phyloP scores from a whole-genome alignment of 2,888 invertebrate genomes.

The Arge pagana region DNA sequence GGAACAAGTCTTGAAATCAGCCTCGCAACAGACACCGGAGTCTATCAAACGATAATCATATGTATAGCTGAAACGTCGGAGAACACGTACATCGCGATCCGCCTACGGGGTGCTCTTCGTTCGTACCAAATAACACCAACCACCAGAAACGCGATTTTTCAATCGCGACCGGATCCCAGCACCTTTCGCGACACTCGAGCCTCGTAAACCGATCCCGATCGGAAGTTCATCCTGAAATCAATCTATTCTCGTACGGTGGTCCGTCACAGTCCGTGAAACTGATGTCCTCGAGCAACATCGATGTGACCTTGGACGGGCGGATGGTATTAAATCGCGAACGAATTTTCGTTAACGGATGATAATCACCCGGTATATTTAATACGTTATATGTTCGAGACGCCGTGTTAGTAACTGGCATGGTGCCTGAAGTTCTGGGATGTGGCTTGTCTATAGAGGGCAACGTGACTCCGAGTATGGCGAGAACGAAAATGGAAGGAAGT shows the following conservation, averaged over 20 bases:
- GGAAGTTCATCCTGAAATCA: no score
- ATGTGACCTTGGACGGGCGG: no score
- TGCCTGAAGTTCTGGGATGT: slow-evolving; percentile 41
- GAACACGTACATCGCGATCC: slow-evolving; percentile 51
- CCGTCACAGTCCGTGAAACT: no score
- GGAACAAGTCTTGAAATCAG: slow-evolving; percentile 56
- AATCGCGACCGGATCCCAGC: no score
- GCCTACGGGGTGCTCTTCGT: slow-evolving; percentile 45
- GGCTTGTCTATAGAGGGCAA: slow-evolving; percentile 12
- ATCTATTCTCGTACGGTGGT: no score
- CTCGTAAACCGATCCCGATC: no score
- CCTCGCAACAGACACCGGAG: slow-evolving; percentile 56
- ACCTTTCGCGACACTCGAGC: no score
- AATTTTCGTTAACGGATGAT: no score
- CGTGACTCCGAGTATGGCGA: slow-evolving; percentile 48
- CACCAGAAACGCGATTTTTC: no score
- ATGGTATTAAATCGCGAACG: no score
- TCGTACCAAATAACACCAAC: no score
- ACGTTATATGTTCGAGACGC: slow-evolving; percentile 58
- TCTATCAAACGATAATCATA: slow-evolving; percentile 59
- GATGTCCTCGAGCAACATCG: no score
- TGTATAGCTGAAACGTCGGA: slow-evolving; percentile 51
- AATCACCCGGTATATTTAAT: slow-evolving; percentile 55
- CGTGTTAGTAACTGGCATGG: slow-evolving; percentile 55
- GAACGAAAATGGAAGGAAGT: slow-evolving; percentile 52